A percentile compares a stretch with the other conserved stretches of the same genome.
These are phyloP conservation scores for Amphiprion percula DNA, from an alignment of 2,113 vertebrate species.

Conservation along the genomic window DNA sequence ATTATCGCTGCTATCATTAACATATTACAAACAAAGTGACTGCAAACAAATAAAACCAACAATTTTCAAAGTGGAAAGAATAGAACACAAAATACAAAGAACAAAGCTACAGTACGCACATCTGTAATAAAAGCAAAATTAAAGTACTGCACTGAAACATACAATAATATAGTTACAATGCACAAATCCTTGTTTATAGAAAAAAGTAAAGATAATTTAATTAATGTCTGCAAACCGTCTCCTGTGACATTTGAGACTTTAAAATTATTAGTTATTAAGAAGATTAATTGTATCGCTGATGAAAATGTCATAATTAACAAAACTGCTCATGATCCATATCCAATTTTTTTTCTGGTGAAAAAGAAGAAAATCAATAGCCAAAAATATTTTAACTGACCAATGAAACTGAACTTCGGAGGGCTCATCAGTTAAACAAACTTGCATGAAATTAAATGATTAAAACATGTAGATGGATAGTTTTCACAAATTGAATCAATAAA, in stretches of 20 bases:
- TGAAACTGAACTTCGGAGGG: background rate
- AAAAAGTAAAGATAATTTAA: background rate
- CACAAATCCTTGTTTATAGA: too few species aligned
- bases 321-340: too few species aligned
- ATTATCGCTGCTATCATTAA: background rate
- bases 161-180: too few species aligned
- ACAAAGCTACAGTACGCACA: background rate
- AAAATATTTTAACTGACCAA: background rate
- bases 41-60: background rate
- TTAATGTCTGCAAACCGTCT: background rate
- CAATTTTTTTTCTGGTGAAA: too few species aligned
- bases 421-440: too few species aligned
- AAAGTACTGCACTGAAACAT: too few species aligned
- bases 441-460: too few species aligned
- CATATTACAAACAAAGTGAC: background rate
- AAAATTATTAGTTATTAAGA: too few species aligned
- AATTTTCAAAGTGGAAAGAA: background rate
- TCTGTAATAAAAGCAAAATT: background rate
- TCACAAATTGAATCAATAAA: background rate
- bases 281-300: too few species aligned
- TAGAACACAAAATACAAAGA: background rate
- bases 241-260: too few species aligned
- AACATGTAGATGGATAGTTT: background rate
- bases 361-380: too few species aligned
- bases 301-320: too few species aligned